Percentiles rank a stretch among this genome's conserved stretches.
These are phyloP conservation scores for Drosophila prolongata DNA, from an alignment of 2,888 invertebrate species.

Conservation along the genomic window DNA sequence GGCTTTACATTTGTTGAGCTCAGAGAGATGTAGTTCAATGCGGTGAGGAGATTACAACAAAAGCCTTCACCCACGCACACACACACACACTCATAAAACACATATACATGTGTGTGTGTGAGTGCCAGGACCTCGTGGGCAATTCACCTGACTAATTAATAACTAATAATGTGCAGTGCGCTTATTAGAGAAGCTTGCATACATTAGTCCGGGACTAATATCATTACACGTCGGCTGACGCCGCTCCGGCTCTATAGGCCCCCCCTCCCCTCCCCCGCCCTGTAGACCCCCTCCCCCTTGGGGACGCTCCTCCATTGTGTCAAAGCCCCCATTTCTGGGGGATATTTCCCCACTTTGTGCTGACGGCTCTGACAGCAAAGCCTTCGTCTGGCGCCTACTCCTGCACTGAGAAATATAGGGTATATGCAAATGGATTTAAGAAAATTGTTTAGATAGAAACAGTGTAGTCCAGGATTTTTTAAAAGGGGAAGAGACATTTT, in stretches of 20 bases:
- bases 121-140: constrained; percentile 29
- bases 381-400: neutral
- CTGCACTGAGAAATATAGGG: neutral
- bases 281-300: neutral
- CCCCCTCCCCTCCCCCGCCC: too few species aligned
- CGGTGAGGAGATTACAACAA: constrained; percentile 52
- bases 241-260: neutral
- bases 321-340: neutral
- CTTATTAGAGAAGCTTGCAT: constrained; percentile 69
- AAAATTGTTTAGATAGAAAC: too few species aligned
- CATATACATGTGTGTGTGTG: neutral
- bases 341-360: constrained; percentile 5
- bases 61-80: constrained; percentile 16
- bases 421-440: too few species aligned
- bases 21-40: constrained; percentile 39
- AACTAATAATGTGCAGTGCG: constrained; percentile 77
- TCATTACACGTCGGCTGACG: constrained; percentile 58
- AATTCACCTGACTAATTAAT: constrained; percentile 67
- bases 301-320: neutral
- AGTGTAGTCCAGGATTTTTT: too few species aligned
- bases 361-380: constrained; percentile 14
- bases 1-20: constrained; percentile 9
- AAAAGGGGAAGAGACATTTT: too few species aligned
- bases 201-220: constrained; percentile 70
- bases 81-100: too few species aligned